Base-by-base conservation (phyloP, 1,140 invertebrate genomes). In the Wiebesia pumilae region DNA sequence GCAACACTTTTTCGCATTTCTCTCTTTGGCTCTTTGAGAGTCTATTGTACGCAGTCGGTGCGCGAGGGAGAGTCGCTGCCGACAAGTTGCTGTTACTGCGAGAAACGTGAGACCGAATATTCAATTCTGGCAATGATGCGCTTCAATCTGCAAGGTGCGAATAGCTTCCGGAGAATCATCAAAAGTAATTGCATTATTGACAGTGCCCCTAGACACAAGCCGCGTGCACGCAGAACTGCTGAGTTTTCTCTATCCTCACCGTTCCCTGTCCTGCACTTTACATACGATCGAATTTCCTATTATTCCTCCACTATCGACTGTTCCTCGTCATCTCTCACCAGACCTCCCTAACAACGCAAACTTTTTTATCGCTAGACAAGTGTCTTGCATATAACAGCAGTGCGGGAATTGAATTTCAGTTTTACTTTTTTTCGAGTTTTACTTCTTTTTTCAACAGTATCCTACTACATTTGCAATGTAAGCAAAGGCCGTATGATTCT, bases 131-230 rank as follows among this genome's bases (percentile, higher is more conserved):
- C 51, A 21, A 79, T 19, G 77, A 30, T 6, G 89, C 81, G 87
- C 87, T 89, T 88, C 90, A 89, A 91, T 90, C 88, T 88, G 89
- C 89, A 87, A 90, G 88, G 90, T 90, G 90, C 87, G 90, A 91
- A 92, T 91, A 89, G 90, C 90, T 91, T 90, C 89, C 90, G 88
- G 83, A 86, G 89, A 89, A 90, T 88, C 88, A 88, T 90, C 89
- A 88, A 90, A 90, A 91, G 89, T 92, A 91, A 93, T 92, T 91
- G 89, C 90, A 65, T 91, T 91, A 92, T 90, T 85, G 90, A 87
- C 87, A 43, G 51, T 62, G 58, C 14, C 69, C 38, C 58, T 21
- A 30, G 24, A 38, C 33, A 19, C 38, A 4, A 51, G 16, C 27
- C n/a, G n/a, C 58, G 10, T 19, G 27, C 14, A 67, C 38, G 58